Evolutionary conservation across 1,140 invertebrate genomes (phyloP).

Genomic region (Vanessa atalanta): DNA sequence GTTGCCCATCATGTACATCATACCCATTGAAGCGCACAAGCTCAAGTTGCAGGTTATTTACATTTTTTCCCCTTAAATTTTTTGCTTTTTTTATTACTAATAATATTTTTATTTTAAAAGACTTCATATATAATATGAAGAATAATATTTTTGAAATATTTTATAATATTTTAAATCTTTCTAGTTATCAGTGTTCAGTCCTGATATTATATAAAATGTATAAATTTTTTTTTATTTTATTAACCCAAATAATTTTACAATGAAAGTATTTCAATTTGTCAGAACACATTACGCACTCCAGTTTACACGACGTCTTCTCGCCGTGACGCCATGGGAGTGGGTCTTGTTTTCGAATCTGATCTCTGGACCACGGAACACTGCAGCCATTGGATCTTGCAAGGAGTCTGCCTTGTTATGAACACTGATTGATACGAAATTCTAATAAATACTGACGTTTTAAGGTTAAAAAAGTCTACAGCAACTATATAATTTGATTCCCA

Average conservation of each 20-base stretch:
- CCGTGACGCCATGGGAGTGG: conserved; percentile 93
- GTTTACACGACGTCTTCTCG: conserved; percentile 93
- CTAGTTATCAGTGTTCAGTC: too few species aligned
- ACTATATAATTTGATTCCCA: too few species aligned
- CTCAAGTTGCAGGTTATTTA: conserved; percentile 88
- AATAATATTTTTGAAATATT: too few species aligned
- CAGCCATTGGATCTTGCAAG: conserved; percentile 94
- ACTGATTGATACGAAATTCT: conserved; percentile 81
- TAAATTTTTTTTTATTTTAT: too few species aligned
- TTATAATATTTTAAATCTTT: too few species aligned
- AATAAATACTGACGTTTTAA: too few species aligned
- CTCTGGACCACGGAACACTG: conserved; percentile 88
- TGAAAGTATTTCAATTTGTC: conserved; percentile 21
- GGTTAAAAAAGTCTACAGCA: too few species aligned
- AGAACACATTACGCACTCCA: conserved; percentile 92
- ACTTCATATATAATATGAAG: too few species aligned
- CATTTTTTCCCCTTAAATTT: not conserved
- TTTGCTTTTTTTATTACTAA: not conserved
- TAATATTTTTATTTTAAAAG: not conserved
- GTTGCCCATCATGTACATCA: conserved; percentile 90
- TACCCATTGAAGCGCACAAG: conserved; percentile 91
- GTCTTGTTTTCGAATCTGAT: conserved; percentile 94
- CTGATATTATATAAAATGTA: too few species aligned
- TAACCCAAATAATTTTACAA: too few species aligned
- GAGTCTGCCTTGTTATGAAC: conserved; percentile 92